These are phyloP conservation scores for Phrynocephalus versicolor DNA, from an alignment of 2,113 vertebrate genomes.

Conservation along the genomic window DNA sequence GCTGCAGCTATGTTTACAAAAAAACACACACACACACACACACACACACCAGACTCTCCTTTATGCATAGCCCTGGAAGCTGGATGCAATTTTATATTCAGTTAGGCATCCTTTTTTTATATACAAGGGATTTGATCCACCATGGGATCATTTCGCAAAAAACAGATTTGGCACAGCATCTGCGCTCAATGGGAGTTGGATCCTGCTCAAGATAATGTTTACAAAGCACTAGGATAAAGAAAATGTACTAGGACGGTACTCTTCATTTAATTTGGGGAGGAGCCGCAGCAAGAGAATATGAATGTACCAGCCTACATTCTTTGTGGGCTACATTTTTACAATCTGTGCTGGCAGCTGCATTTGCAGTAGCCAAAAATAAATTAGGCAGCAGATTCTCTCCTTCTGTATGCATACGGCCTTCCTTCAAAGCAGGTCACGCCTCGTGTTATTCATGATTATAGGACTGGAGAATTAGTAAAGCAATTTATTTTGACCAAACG, in stretches of 20 bases:
- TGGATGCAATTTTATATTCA: neutral
- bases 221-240: neutral
- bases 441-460: neutral
- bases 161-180: neutral
- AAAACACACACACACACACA: too few species aligned
- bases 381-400: neutral
- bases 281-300: neutral
- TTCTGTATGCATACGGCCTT: neutral
- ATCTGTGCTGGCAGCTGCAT: neutral
- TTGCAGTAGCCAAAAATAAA: neutral
- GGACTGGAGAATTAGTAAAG: neutral
- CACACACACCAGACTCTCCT: too few species aligned
- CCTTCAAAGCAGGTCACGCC: neutral
- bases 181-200: neutral
- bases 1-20: neutral
- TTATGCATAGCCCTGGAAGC: neutral
- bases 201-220: neutral
- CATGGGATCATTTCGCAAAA: neutral
- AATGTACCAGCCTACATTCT: neutral
- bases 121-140: neutral
- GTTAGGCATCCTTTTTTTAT: neutral
- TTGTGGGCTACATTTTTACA: neutral
- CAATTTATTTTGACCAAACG: slow-evolving; percentile 12
- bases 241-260: neutral
- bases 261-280: neutral